A percentile compares a stretch with the other conserved stretches of the same genome.
Evolutionary conservation across 2,113 vertebrate genomes (phyloP).

Genomic region (Chroicocephalus ridibundus): DNA sequence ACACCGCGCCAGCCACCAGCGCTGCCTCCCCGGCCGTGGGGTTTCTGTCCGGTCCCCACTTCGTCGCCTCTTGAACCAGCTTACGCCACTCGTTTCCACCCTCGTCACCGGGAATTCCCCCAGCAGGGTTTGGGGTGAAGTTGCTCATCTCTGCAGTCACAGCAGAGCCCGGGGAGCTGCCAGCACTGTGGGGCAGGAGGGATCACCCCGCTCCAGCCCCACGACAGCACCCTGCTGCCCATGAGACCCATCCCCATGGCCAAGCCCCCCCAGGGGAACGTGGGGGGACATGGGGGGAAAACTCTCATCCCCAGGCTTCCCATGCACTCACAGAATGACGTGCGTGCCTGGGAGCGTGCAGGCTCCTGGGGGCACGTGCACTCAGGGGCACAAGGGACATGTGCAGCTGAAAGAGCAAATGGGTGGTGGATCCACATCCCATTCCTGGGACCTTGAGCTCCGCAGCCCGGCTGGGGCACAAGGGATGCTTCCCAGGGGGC

Average conservation of each 20-base stretch:
- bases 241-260: fast-evolving
- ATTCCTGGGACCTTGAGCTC: fast-evolving
- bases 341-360: fast-evolving
- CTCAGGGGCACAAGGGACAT: not conserved
- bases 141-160: fast-evolving
- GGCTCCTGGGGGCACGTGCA: fast-evolving
- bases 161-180: not conserved
- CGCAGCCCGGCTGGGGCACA: fast-evolving
- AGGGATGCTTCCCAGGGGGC: not conserved
- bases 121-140: not conserved
- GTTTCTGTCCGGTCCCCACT: not conserved
- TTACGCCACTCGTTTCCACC: not conserved
- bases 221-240: not conserved
- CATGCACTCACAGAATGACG: fast-evolving
- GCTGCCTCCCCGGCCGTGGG: fast-evolving
- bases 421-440: fast-evolving
- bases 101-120: not conserved
- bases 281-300: not conserved
- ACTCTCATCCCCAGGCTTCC: not conserved
- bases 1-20: fast-evolving
- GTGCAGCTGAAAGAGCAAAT: not conserved
- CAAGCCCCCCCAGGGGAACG: not conserved
- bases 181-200: fast-evolving
- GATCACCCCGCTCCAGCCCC: not conserved
- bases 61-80: not conserved